Conservation (phyloP, 1,140 invertebrate species). For the Drosophila grimshawi region DNA sequence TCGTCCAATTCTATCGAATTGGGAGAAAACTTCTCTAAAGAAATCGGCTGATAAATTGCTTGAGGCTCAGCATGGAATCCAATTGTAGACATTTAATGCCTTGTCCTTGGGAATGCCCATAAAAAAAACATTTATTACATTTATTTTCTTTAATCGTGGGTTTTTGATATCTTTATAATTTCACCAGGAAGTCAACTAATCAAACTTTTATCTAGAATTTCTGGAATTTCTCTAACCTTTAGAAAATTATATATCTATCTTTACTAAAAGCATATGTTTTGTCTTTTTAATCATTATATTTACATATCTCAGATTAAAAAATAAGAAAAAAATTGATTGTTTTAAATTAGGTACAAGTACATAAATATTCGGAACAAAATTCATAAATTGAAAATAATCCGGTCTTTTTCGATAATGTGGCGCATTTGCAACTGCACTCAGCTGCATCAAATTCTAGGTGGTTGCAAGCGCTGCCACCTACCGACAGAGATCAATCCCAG, state of each 20-base stretch:
- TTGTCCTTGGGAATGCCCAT: too few species aligned
- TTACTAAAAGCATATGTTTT: slow-evolving; percentile 10
- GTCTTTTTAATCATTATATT: slow-evolving; percentile 28
- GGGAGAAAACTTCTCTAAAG: slow-evolving; percentile 87
- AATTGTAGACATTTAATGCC: slow-evolving; percentile 7
- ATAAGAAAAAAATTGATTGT: neutral
- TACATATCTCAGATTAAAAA: neutral
- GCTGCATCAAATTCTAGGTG: slow-evolving; percentile 27
- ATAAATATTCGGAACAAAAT: slow-evolving; percentile 22
- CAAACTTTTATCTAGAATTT: too few species aligned
- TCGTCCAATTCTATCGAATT: slow-evolving; percentile 88
- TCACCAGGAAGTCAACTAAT: too few species aligned
- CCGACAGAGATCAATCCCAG: neutral
- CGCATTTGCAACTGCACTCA: slow-evolving; percentile 29
- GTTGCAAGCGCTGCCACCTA: slow-evolving; percentile 6
- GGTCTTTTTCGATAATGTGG: slow-evolving; percentile 26
- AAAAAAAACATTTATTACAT: too few species aligned
- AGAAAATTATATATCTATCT: too few species aligned
- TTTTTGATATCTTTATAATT: too few species aligned
- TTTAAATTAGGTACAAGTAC: slow-evolving; percentile 9
- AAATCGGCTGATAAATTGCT: slow-evolving; percentile 13
- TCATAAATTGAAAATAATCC: neutral
- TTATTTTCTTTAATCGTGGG: too few species aligned
- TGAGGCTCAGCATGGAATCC: slow-evolving; percentile 17
- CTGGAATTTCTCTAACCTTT: too few species aligned